A percentile compares a stretch with the other conserved stretches of the same genome.
These are phyloP conservation scores for Drosophila biarmipes DNA, from an alignment of 1,140 invertebrate genomes.

Conservation along the genomic window DNA sequence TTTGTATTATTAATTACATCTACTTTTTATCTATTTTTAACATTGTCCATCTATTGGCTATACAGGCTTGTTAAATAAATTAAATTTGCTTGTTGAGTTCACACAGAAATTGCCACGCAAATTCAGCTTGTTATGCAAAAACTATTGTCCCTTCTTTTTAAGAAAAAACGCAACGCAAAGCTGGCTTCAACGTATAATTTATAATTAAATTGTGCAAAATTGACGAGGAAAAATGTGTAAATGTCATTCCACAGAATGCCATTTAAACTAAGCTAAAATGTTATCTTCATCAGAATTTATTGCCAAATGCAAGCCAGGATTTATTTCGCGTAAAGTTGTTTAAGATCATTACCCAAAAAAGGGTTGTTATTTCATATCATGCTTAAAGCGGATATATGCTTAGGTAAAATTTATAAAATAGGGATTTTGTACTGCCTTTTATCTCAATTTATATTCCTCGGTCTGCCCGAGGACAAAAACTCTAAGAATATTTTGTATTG, in stretches of 20 bases:
- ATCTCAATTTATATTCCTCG: neutral
- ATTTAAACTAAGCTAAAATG: neutral
- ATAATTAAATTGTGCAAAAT: slow-evolving; percentile 1
- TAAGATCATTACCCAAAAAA: neutral
- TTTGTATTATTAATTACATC: neutral
- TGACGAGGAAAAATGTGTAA: slow-evolving; percentile 2
- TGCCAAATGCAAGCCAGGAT: neutral
- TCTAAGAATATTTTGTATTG: slow-evolving; percentile 8
- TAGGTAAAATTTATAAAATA: too few relatives aligned
- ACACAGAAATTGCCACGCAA: neutral
- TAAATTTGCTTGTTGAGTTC: neutral
- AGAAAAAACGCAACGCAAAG: neutral
- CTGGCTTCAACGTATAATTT: neutral
- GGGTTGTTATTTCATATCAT: neutral
- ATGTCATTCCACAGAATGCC: neutral
- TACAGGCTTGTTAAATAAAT: neutral
- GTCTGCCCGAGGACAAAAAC: neutral
- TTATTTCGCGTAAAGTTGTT: neutral
- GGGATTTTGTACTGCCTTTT: neutral
- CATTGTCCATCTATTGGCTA: too few relatives aligned
- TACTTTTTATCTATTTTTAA: neutral
- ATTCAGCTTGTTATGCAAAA: neutral
- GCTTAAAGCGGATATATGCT: too few relatives aligned
- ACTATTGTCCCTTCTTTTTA: neutral
- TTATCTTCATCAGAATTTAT: neutral